These are phyloP conservation scores for Ochropleura plecta DNA, from an alignment of 2,888 invertebrate genomes.

Conservation along the genomic window DNA sequence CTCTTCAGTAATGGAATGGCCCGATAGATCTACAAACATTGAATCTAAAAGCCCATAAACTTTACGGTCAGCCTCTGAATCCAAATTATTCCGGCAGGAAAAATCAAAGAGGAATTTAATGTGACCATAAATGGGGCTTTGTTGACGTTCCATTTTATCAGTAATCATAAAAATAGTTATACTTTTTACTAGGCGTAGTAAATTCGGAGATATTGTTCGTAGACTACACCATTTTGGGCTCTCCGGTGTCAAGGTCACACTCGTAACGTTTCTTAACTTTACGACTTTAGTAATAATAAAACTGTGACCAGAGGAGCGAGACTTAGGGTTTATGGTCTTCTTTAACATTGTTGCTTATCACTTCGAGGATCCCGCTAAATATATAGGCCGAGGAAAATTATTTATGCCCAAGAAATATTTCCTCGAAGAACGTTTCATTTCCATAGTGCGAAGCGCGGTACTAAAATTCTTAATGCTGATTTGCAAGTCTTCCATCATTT, in stretches of 20 bases:
- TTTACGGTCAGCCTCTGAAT: conserved; percentile 35
- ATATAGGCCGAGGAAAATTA: conserved; percentile 49
- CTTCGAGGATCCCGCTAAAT: conserved; percentile 50
- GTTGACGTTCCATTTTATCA: conserved; percentile 64
- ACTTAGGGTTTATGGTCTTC: conserved; percentile 69
- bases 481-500: conserved; percentile 56
- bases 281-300: conserved; percentile 73
- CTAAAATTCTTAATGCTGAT: conserved; percentile 57
- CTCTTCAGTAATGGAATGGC: conserved; percentile 20
- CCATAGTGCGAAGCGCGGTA: conserved; percentile 46
- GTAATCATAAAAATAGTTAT: conserved; percentile 67
- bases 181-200: conserved; percentile 65
- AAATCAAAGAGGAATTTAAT: conserved; percentile 58
- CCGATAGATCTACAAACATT: conserved; percentile 34
- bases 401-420: conserved; percentile 56
- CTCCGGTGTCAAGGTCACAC: conserved; percentile 61
- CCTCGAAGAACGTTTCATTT: conserved; percentile 49
- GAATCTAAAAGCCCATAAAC: conserved; percentile 47
- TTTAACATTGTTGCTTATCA: conserved; percentile 62
- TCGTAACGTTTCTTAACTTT: conserved; percentile 73
- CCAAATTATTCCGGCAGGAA: conserved; percentile 51
- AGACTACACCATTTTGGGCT: conserved; percentile 57
- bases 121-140: conserved; percentile 60
- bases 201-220: conserved; percentile 65
- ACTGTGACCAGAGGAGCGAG: conserved; percentile 66